phyloP scores from a whole-genome alignment of 2,797 vertebrate species.

The Ctenopoma multispine region DNA sequence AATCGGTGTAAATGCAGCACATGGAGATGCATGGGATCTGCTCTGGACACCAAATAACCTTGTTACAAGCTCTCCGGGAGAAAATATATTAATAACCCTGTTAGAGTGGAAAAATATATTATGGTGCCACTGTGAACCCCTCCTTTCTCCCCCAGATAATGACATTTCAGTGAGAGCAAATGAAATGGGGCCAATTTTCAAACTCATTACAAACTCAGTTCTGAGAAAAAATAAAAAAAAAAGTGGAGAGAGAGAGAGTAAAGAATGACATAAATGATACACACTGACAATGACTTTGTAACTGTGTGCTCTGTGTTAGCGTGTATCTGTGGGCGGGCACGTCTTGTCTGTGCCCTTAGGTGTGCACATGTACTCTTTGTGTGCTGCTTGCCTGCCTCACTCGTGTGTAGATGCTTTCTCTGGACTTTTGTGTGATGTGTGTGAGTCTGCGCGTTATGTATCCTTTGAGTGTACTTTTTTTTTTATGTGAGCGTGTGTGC shows the following conservation, averaged over 20 bases:
- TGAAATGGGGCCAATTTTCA: slow-evolving; percentile 73
- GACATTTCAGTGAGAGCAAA: slow-evolving; percentile 71
- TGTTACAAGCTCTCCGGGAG: slow-evolving; percentile 53
- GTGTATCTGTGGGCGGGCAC: neutral
- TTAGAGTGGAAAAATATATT: slow-evolving; percentile 61
- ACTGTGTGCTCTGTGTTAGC: slow-evolving; percentile 19
- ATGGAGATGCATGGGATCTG: slow-evolving; percentile 31
- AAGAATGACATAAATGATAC: slow-evolving; percentile 33
- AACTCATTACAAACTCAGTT: slow-evolving; percentile 68
- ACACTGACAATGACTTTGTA: slow-evolving; percentile 9
- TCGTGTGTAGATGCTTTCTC: slow-evolving; percentile 4
- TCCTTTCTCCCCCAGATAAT: slow-evolving; percentile 45
- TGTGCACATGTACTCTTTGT: slow-evolving; percentile 16
- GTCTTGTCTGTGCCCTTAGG: neutral
- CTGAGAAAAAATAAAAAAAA: slow-evolving; percentile 23
- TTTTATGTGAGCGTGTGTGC: slow-evolving; percentile 32
- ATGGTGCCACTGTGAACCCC: slow-evolving; percentile 7
- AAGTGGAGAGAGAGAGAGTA: slow-evolving; percentile 15
- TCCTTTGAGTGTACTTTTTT: slow-evolving; percentile 55
- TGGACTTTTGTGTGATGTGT: slow-evolving; percentile 17
- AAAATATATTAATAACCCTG: slow-evolving; percentile 63
- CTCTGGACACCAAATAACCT: slow-evolving; percentile 49
- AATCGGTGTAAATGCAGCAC: slow-evolving; percentile 15
- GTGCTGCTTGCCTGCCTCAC: neutral
- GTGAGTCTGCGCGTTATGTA: slow-evolving; percentile 31